Conservation (phyloP, 53 echinoderm and acorn worm genomes). For the Paelopatides confundens region DNA sequence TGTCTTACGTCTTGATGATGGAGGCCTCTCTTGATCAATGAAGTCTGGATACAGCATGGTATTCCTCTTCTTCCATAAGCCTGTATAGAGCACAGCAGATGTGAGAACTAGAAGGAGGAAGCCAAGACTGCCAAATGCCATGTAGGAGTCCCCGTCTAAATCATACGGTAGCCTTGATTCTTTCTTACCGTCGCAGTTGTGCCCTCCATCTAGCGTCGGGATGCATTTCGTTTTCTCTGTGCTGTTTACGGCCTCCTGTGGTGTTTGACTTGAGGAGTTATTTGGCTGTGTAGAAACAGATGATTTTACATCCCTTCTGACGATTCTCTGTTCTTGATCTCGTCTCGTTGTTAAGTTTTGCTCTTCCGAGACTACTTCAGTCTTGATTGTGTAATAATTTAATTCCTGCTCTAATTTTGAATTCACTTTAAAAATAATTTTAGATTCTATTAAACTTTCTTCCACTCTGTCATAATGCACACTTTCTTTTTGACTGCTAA, state of each 20-base stretch:
- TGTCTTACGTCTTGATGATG: conserved; percentile 35
- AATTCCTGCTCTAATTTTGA: not conserved
- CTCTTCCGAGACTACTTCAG: not conserved
- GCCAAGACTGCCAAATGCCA: conserved; percentile 78
- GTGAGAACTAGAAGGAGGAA: conserved; percentile 77
- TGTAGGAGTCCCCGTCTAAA: conserved; percentile 67
- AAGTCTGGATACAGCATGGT: conserved; percentile 56
- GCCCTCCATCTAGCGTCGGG: not conserved
- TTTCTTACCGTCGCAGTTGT: not conserved
- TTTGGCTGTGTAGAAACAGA: not conserved
- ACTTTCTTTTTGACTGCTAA: not conserved
- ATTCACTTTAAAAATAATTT: not conserved
- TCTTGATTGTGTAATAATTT: not conserved
- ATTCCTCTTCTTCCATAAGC: conserved; percentile 90
- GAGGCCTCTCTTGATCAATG: not conserved
- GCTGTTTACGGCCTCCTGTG: not conserved
- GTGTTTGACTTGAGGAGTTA: not conserved
- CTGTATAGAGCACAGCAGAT: conserved; percentile 80
- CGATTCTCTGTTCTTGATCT: not conserved
- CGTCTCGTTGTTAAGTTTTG: not conserved
- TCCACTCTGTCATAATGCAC: not conserved
- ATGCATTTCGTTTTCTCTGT: not conserved
- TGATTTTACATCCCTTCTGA: not conserved
- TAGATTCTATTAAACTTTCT: not conserved
- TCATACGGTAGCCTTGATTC: conserved; percentile 67